Evolutionary conservation across 2,888 invertebrate genomes (phyloP), one percentile per base, ranked within the genome.

Genomic region (Ennomos erosarius): DNA sequence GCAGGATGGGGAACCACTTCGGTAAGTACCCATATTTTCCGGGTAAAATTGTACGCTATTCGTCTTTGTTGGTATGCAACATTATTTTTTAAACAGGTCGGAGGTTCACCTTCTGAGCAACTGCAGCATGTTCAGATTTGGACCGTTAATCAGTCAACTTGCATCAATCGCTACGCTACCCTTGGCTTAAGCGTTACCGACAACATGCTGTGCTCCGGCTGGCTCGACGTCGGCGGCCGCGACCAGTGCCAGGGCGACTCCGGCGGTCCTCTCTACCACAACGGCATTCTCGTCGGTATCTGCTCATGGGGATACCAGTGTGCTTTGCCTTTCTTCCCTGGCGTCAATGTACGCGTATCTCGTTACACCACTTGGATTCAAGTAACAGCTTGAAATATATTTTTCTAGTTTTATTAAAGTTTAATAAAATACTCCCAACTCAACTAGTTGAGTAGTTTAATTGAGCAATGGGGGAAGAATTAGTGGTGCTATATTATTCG

Each of bases 201-300:
- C 36, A 76, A 74, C 64, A 81, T 82, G 81, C 37, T 86, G 58
- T 87, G 87, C 69, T 72, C 84, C 6, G 87, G 84, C 2, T 79
- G 75, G 76, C 67, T 85, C 37, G 78, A 81, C 45, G 80, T 82
- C 0, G 85, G 86, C 3, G 87, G 87, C 26, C 84, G 85, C 16
- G 87, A 82, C 62, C 82, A 84, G 72, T 88, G 88, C 75, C 75
- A 75, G 53, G 83, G 83, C 1, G 88, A 85, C 67, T 79, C 81
- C 16, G 88, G 87, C 1, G 82, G 87, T 38, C 85, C 87, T 38
- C 77, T 87, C 8, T 80, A 64, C 64, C 74, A 78, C 68, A 74
- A 76, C 59, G 51, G 55, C 10, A 56, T 75, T 36, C 59, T 77
- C 10, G 71, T 78, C 42, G 78, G 79, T 10, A 67, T 79, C 40